These are phyloP conservation scores for Zophobas morio DNA, from an alignment of 1,140 invertebrate genomes.

Conservation along the genomic window DNA sequence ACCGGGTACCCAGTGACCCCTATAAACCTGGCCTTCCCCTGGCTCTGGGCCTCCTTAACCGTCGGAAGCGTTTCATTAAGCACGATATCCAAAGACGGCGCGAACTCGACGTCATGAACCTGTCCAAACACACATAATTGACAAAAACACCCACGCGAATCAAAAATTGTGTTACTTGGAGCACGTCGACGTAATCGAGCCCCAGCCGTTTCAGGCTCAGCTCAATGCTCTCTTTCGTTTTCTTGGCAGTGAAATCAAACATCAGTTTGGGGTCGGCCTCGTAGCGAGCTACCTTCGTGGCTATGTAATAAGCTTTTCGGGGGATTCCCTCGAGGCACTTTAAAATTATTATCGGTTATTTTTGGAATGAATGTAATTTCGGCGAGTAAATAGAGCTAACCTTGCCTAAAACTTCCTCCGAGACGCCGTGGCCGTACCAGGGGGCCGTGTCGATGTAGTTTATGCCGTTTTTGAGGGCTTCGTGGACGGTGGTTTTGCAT, in stretches of 20 bases:
- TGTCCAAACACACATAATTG: slow-evolving; percentile 66
- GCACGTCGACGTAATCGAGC: slow-evolving; percentile 89
- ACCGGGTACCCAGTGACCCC: slow-evolving; percentile 93
- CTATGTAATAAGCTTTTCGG: slow-evolving; percentile 88
- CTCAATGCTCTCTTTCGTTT: slow-evolving; percentile 83
- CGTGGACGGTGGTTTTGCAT: slow-evolving; percentile 78
- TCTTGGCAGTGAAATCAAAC: slow-evolving; percentile 90
- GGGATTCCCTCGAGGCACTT: slow-evolving; percentile 86
- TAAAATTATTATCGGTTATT: slow-evolving; percentile 45
- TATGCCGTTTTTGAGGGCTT: slow-evolving; percentile 83
- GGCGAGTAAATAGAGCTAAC: slow-evolving; percentile 73
- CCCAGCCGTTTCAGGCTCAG: slow-evolving; percentile 82
- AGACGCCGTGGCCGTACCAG: slow-evolving; percentile 91
- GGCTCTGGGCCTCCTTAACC: slow-evolving; percentile 79
- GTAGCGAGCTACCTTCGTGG: slow-evolving; percentile 93
- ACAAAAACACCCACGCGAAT: not conserved
- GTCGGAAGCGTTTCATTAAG: slow-evolving; percentile 90
- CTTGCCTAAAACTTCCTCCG: slow-evolving; percentile 87
- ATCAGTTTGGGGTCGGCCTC: slow-evolving; percentile 79
- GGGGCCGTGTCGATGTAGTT: slow-evolving; percentile 95
- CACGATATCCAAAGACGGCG: slow-evolving; percentile 82
- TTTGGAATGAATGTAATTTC: slow-evolving; percentile 32
- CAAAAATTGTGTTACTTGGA: slow-evolving; percentile 74
- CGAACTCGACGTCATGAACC: slow-evolving; percentile 95
- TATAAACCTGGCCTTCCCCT: slow-evolving; percentile 87